Conservation (phyloP, 2,797 vertebrate species). For the Sebastes matsubarae region DNA sequence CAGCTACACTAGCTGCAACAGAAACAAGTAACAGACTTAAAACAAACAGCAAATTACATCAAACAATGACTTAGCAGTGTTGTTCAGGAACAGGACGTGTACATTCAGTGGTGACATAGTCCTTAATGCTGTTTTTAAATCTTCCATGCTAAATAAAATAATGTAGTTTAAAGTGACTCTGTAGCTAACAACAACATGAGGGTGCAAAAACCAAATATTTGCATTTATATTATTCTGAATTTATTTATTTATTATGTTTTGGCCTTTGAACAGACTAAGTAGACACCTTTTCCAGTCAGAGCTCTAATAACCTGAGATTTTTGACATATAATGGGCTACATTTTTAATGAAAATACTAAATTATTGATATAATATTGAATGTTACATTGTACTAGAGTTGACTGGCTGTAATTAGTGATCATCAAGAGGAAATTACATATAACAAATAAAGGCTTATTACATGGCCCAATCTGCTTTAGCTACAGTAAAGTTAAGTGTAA, state of each 20-base stretch:
- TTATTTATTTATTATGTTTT: background rate
- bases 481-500: background rate
- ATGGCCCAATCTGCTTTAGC: background rate
- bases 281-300: background rate
- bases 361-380: background rate
- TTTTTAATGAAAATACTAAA: background rate
- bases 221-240: background rate
- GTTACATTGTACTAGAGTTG: background rate
- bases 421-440: background rate
- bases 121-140: too few relatives aligned
- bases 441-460: background rate
- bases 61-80: too few relatives aligned
- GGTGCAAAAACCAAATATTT: background rate
- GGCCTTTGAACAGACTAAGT: background rate
- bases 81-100: too few relatives aligned
- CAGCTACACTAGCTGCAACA: too few relatives aligned
- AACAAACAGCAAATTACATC: too few relatives aligned
- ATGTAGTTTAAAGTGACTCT: too few relatives aligned
- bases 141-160: too few relatives aligned
- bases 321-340: background rate
- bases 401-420: background rate
- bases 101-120: too few relatives aligned
- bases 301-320: background rate
- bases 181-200: too few relatives aligned
- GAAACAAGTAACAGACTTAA: too few relatives aligned